Evolutionary conservation across 2,888 invertebrate species (phyloP), one percentile per base, ranked within the genome.

Genomic region (Junonia oenone): DNA sequence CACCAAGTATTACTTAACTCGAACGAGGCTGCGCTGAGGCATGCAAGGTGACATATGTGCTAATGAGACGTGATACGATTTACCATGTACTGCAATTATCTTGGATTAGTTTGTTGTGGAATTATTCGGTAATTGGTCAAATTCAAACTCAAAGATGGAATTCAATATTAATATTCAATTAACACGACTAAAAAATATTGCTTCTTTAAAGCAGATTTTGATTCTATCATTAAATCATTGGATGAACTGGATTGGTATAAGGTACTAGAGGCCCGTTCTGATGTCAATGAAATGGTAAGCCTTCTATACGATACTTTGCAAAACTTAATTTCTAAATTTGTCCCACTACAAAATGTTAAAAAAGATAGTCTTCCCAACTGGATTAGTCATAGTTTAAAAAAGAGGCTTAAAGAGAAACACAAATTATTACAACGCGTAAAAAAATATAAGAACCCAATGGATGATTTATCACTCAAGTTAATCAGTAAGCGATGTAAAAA

Each of bases 1-100:
- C 55, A 38, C 29, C 47, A 22, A 47, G 58, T 49, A 51, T 55
- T 58, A 58, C 58, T 51, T 58, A 58, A 58, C 45, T 48, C 55
- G 58, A 55, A 58, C 58, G 48, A 55, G 58, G 55, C 11, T 51
- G 22, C 4, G 6, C 6, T 14, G 45, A 15, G 40, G 58, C 31
- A 43, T 50, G 40, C 48, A 47, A 27, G 46, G 43, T 11, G 14
- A 29, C n/a, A 14, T 45, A 33, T 52, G 45, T 49, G 29, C 43
- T 49, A 45, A 46, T 47, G 38, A 46, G 33, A 46, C 45, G 48
- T 49, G 49, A 47, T 40, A 27, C 22, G 43, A 13, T 22, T 43
- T 26, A 43, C 38, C 17, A 40, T 11, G 19, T 40, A 19, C 9
- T 40, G 17, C 38, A 40, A 19, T 40, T 40, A 40, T 40, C 17